Evolutionary conservation across 2,888 invertebrate genomes (phyloP), one percentile per base, ranked within the genome.

Genomic region (Eupeodes latifasciatus): DNA sequence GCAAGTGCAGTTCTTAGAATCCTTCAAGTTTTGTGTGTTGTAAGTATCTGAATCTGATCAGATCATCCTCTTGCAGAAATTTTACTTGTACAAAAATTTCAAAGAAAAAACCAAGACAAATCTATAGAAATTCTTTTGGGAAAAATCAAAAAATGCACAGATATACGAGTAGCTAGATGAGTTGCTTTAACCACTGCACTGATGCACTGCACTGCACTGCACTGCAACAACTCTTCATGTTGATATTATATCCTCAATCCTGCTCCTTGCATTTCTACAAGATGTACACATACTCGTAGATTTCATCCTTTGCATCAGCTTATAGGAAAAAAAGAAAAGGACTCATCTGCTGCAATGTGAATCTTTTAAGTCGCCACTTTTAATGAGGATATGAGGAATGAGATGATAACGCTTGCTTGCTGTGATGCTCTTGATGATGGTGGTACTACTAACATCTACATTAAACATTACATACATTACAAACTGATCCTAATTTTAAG

Each of bases 311-410:
- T 19, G 74, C 67, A 27, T 27, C 27, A 72, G 62, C 40, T 76
- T n/a, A 69, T 4, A 34, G 12, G 40, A 40, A 53, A 0, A 0
- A 5, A 59, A 34, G 67, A 36, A 53, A 85, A 81, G 82, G 36
- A 83, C 62, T 55, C 62, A 61, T 79, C 19, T 75, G 62, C 66
- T 34, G 76, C 53, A 69, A 55, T 47, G 77, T 53, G 72, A 80
- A 83, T 87, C 84, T 62, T 87, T 87, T 79, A 83, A 87, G 83
- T 57, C 80, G 69, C 80, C 72, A 27, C 76, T 74, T 88, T 80
- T 88, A 88, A 84, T 84, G 77, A 88, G 77, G 72, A 88, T 69
- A 74, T 74, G 77, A 72, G 67, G 51, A 47, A 84, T 44, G 66
- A 67, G 69, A 55, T 88, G 67, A 67, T 74, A 79, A 66, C 86